phyloP scores from a whole-genome alignment of 2,113 vertebrate species.

The Rissa tridactyla region DNA sequence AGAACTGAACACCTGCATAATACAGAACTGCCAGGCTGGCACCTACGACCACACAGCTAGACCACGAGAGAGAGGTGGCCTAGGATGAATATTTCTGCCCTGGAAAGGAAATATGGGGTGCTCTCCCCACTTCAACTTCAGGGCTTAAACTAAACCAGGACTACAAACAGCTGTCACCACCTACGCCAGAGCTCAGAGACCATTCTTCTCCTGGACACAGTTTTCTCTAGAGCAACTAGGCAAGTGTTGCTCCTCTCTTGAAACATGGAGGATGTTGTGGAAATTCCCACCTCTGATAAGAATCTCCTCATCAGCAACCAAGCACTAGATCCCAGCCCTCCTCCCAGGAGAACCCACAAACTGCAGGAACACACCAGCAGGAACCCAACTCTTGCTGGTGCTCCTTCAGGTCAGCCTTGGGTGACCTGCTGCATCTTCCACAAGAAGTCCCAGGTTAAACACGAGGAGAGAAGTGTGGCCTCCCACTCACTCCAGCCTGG shows the following conservation, averaged over 20 bases:
- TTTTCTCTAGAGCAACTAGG: background rate
- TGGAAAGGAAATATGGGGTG: background rate
- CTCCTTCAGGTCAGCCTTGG: background rate
- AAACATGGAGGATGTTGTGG: background rate
- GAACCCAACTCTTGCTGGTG: background rate
- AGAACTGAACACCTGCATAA: background rate
- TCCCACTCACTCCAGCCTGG: background rate
- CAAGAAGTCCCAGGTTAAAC: accelerated
- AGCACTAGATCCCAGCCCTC: background rate
- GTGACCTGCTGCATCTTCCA: background rate
- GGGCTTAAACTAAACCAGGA: background rate
- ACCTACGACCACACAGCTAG: accelerated
- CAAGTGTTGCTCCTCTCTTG: background rate
- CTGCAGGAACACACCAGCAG: no score
- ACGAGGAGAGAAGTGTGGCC: accelerated
- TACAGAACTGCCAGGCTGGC: background rate
- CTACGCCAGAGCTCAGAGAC: background rate
- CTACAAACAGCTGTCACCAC: background rate
- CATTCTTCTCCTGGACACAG: background rate
- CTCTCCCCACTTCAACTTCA: background rate
- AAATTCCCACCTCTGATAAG: background rate
- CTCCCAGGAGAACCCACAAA: background rate
- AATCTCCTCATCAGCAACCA: background rate
- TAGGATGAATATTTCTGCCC: background rate
- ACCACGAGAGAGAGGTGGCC: accelerated